A percentile compares a stretch with the other conserved stretches of the same genome.
phyloP scores from a whole-genome alignment of 2,113 vertebrate species.

The Nothobranchius furzeri region DNA sequence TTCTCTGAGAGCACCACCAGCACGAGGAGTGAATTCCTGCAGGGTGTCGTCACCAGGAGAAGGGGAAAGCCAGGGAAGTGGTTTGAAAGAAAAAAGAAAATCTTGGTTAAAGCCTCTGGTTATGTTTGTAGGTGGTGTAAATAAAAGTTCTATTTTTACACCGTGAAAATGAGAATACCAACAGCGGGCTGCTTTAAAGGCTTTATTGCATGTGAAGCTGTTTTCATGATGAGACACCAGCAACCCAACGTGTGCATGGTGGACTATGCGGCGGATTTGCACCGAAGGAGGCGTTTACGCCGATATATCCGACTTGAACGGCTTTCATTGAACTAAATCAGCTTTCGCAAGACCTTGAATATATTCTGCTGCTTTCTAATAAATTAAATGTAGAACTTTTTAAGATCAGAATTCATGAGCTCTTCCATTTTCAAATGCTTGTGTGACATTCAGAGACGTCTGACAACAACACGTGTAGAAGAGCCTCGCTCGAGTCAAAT shows the following conservation, averaged over 20 bases:
- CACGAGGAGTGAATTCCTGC: conserved; percentile 82
- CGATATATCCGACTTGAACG: too few relatives aligned
- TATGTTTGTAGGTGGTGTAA: conserved; percentile 56
- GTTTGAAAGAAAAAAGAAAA: conserved; percentile 72
- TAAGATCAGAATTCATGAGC: too few relatives aligned
- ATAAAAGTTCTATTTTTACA: conserved; percentile 27
- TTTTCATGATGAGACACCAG: background rate
- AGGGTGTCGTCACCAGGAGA: conserved; percentile 75
- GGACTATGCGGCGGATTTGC: background rate
- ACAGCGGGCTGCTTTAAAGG: background rate
- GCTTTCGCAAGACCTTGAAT: background rate
- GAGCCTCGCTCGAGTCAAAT: background rate
- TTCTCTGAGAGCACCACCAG: conserved; percentile 68
- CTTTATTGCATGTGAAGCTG: background rate
- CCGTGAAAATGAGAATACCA: background rate
- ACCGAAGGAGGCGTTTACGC: background rate
- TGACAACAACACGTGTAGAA: too few relatives aligned
- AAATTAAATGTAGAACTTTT: too few relatives aligned
- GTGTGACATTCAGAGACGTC: too few relatives aligned
- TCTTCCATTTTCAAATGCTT: too few relatives aligned
- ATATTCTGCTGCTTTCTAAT: too few relatives aligned
- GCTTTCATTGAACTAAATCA: background rate
- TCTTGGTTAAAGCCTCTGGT: conserved; percentile 52
- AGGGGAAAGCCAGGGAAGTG: conserved; percentile 81
- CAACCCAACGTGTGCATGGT: conserved; percentile 6